phyloP scores from a whole-genome alignment of 2,888 invertebrate species.

The Phasia obesa region DNA sequence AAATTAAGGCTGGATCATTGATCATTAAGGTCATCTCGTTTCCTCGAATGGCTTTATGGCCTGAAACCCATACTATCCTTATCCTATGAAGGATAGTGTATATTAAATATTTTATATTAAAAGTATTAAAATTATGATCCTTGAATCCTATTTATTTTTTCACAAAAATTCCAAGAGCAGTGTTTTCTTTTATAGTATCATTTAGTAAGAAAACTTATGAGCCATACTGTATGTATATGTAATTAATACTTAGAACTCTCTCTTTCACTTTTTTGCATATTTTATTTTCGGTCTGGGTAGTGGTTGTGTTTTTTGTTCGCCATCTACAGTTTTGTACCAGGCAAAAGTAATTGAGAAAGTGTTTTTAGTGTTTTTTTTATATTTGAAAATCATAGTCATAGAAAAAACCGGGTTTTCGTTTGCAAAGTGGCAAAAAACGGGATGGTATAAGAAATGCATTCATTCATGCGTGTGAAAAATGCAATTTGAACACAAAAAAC shows the following conservation, averaged over 20 bases:
- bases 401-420: not conserved
- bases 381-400: not conserved
- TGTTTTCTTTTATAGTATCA: too few relatives aligned
- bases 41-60: too few relatives aligned
- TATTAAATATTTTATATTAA: too few relatives aligned
- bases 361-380: not conserved
- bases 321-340: conserved; percentile 22
- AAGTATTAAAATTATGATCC: too few relatives aligned
- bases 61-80: too few relatives aligned
- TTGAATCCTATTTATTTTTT: too few relatives aligned
- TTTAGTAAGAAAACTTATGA: too few relatives aligned
- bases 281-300: not conserved
- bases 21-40: too few relatives aligned
- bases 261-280: not conserved
- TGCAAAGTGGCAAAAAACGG: conserved; percentile 34
- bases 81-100: too few relatives aligned
- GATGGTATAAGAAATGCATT: conserved; percentile 34
- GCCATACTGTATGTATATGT: not conserved
- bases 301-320: not conserved
- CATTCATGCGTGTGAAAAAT: conserved; percentile 62
- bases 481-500: conserved; percentile 54
- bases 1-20: too few relatives aligned
- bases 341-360: conserved; percentile 51
- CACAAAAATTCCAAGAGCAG: too few relatives aligned
- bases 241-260: not conserved